Base-by-base conservation (phyloP, 2,113 vertebrate species). In the Raja brachyura region DNA sequence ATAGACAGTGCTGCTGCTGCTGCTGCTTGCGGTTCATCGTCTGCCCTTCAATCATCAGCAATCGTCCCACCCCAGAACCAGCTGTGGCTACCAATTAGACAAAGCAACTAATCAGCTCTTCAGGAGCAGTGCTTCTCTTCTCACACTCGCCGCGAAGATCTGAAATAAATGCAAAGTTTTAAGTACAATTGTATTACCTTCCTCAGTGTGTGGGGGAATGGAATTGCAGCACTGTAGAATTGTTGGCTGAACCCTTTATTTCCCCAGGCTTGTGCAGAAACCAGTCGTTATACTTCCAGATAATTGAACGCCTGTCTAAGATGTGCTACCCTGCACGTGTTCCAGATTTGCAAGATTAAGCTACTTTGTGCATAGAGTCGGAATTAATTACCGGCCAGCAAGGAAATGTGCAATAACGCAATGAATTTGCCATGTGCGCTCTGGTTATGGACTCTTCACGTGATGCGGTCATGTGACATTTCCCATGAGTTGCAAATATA, bases 71-170 rank as follows among this genome's bases (percentile, higher is more conserved):
- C 28, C 75, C 9, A 9, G n/a, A 25, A 25, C 3, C 75, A 18
- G 22, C 16, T 2, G 28, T 31, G 14, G 33, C 83, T 63, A 56
- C n/a, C 81, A 85, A 83, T 83, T 18, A 54, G 61, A 63, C 61
- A 63, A 63, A 5, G 61, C 61, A 48, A 79, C 18, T 33, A 48
- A 48, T 14, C 77, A 48, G 14, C 48, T 48, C 7, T 22, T 3
- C 6, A 3, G 78, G 18, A 9, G 48, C 25, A 48, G 6, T 25
- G 39, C 7, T 31, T 31, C 0, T 13, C 31, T 13, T 20, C 56
- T 31, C 13, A 10, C 13, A 8, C n/a, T 16, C 4, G n/a, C n/a
- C n/a, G n/a, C n/a, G 74, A 2, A 0, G 0, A 11, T 16, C n/a
- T 2, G 10, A 13, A 48, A 39, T 79, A 7, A 6, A 79, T 48